These are phyloP conservation scores for Chloromyia formosa DNA, from an alignment of 2,888 invertebrate genomes.

Conservation along the genomic window DNA sequence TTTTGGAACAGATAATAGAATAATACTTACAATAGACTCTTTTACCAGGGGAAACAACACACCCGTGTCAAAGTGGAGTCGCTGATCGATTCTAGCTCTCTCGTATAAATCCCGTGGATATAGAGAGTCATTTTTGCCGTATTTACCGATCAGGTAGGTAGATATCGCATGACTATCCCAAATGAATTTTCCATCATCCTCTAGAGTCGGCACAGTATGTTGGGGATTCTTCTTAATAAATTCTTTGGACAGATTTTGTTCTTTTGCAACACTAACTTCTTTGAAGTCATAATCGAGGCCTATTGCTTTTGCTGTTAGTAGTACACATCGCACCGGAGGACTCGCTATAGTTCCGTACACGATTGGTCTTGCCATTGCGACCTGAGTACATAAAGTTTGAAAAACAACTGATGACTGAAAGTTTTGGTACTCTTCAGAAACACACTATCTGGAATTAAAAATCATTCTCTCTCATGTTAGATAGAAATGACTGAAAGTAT, in stretches of 20 bases:
- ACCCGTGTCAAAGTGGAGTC: slow-evolving; percentile 57
- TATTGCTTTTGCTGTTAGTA: slow-evolving; percentile 56
- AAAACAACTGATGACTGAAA: too few relatives aligned
- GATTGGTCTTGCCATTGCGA: slow-evolving; percentile 53
- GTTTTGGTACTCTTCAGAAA: too few relatives aligned
- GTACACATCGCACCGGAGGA: slow-evolving; percentile 56
- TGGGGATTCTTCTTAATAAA: slow-evolving; percentile 66
- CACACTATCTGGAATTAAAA: too few relatives aligned
- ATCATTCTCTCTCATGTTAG: too few relatives aligned
- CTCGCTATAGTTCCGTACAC: slow-evolving; percentile 56
- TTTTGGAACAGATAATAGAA: too few relatives aligned
- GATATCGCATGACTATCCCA: slow-evolving; percentile 56
- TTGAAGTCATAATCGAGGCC: slow-evolving; percentile 51
- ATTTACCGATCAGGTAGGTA: slow-evolving; percentile 54
- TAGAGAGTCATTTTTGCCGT: slow-evolving; percentile 53
- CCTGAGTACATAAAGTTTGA: too few relatives aligned
- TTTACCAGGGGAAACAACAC: slow-evolving; percentile 51
- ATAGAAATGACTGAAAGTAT: too few relatives aligned
- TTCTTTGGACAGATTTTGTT: slow-evolving; percentile 50
- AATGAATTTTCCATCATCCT: slow-evolving; percentile 52
- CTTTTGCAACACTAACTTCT: slow-evolving; percentile 53
- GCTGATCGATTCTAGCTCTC: slow-evolving; percentile 56
- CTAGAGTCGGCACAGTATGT: slow-evolving; percentile 59
- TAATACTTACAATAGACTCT: slow-evolving; percentile 42
- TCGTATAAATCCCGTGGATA: slow-evolving; percentile 57